Evolutionary conservation across 1,140 invertebrate genomes (phyloP), one percentile per base, ranked within the genome.

Genomic region (Drosophila elegans): DNA sequence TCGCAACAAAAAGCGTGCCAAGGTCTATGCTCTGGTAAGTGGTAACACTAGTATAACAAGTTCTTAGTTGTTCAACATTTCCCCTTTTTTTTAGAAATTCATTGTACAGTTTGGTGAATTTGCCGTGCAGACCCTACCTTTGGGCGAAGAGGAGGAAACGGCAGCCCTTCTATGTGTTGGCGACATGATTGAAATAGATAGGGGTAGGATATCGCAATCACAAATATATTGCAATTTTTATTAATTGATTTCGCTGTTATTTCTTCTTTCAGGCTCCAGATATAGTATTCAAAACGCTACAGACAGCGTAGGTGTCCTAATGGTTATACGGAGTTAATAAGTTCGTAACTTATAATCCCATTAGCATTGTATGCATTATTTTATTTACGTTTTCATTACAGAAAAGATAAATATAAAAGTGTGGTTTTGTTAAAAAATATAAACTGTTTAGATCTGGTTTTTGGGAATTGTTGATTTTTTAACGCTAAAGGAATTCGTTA

Each of bases 101-200:
- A 9, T 91, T 36, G 75, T 74, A 3, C 52, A 85, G 5, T 41
- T 49, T 46, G 89, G 89, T 0, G 27, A 77, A 13, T 75, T 91
- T 48, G 9, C 49, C 1, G 9, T 91, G 3, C 46, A 78, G 5
- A 52, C 29, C 13, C 34, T 16, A 9, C 10, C 38, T 2, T 0
- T 38, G 2, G 21, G 36, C 7, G 45, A 48, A 0, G 53, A 63
- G 10, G 10, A 32, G 2, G 64, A 68, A 21, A 7, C n/a, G 7
- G 7, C 45, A 3, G 11, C 16, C 3, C 39, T 53, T 1, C 16
- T 91, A 36, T 60, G 64, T 25, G n/a, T 56, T 2, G 88, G 88
- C 2, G 88, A 91, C 41, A 72, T 91, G 62, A 45, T 85, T 5
- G 74, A 90, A 21, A 71, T 91, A n/a, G 61, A 74, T 16, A 72